phyloP scores from a whole-genome alignment of 2,888 invertebrate genomes.

The Tenthredo notha region DNA sequence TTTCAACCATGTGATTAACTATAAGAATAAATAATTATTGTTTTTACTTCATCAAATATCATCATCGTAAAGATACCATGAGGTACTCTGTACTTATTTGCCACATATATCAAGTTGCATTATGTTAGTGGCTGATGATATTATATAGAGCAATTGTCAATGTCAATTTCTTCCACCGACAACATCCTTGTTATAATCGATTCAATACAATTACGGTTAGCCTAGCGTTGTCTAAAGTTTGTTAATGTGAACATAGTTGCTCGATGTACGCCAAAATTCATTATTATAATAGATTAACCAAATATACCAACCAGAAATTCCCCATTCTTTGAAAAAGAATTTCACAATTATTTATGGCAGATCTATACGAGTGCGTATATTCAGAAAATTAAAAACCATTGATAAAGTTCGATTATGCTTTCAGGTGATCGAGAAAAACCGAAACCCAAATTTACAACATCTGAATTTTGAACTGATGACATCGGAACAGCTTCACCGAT shows the following conservation, averaged over 20 bases:
- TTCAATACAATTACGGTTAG: slow-evolving; percentile 73
- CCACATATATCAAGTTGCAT: slow-evolving; percentile 21
- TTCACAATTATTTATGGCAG: background rate
- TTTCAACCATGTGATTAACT: background rate
- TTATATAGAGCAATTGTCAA: slow-evolving; percentile 35
- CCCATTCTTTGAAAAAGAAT: background rate
- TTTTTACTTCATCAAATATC: no score
- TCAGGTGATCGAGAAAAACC: background rate
- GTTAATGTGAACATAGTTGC: slow-evolving; percentile 58
- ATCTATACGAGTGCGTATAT: background rate
- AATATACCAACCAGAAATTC: background rate
- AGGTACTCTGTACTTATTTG: background rate
- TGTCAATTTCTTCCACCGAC: slow-evolving; percentile 43
- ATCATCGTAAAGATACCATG: background rate
- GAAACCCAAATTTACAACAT: background rate
- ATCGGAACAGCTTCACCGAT: background rate
- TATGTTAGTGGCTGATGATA: background rate
- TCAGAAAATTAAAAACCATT: background rate
- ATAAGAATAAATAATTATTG: no score
- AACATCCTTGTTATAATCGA: slow-evolving; percentile 70
- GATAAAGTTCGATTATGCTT: background rate
- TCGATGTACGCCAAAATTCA: slow-evolving; percentile 36
- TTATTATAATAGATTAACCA: slow-evolving; percentile 15
- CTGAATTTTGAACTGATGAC: background rate
- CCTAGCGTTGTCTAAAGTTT: slow-evolving; percentile 73